A percentile compares a stretch with the other conserved stretches of the same genome.
Conservation (phyloP, 92 coral and sea anemone species). For the Parazoanthus atlanticus region DNA sequence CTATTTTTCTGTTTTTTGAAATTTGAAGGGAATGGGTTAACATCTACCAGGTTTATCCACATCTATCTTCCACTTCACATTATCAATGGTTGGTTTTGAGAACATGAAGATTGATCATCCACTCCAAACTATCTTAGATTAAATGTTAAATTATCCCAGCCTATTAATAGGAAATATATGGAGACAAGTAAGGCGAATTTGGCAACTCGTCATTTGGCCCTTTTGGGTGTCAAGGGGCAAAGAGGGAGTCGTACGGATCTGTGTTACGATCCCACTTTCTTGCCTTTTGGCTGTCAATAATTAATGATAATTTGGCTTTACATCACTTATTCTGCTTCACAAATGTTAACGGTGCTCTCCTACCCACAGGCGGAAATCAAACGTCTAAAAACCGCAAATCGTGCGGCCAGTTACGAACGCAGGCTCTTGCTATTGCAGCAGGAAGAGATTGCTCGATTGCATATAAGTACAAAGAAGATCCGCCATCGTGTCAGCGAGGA, state of each 20-base stretch:
- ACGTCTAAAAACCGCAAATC: conserved; percentile 91
- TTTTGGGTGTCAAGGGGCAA: too few species aligned
- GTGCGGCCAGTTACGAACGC: conserved; percentile 94
- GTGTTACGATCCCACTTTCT: background rate
- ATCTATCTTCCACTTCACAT: background rate
- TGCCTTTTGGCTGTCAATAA: background rate
- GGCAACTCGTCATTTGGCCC: too few species aligned
- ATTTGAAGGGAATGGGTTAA: too few species aligned
- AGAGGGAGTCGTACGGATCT: too few species aligned
- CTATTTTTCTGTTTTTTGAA: too few species aligned
- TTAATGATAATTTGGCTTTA: background rate
- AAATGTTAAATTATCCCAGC: too few species aligned
- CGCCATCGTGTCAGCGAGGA: conserved; percentile 76
- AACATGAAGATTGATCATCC: too few species aligned
- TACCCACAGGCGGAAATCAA: conserved; percentile 92
- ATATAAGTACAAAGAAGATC: conserved; percentile 82
- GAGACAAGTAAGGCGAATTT: too few species aligned
- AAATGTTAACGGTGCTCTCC: background rate
- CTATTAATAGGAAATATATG: too few species aligned
- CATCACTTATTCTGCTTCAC: background rate
- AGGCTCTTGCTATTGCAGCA: conserved; percentile 88
- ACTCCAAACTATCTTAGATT: too few species aligned
- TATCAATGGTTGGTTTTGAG: too few species aligned
- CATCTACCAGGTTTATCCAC: too few species aligned
- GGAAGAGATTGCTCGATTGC: conserved; percentile 88